phyloP scores from a whole-genome alignment of 1,140 invertebrate genomes.

The Colletes latitarsis region DNA sequence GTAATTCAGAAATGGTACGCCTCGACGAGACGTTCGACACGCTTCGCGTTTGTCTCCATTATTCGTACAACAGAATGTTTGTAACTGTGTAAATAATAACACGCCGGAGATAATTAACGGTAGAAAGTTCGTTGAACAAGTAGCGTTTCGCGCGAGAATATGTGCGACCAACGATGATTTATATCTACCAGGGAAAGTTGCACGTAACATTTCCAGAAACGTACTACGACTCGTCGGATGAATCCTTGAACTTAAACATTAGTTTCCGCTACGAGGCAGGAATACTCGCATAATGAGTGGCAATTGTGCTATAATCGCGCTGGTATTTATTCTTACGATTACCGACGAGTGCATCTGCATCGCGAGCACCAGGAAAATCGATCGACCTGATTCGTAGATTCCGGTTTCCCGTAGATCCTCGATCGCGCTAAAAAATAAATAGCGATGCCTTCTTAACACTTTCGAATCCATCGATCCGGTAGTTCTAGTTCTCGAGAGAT shows the following conservation, averaged over 20 bases:
- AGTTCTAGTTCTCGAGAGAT: too few relatives aligned
- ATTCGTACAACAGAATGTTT: conserved; percentile 1
- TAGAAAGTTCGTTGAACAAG: conserved; percentile 35
- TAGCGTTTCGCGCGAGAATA: not conserved
- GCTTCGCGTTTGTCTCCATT: not conserved
- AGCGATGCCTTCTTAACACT: too few relatives aligned
- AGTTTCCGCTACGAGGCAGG: conserved; percentile 17
- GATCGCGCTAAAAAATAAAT: not conserved
- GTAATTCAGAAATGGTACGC: not conserved
- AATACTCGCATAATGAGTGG: conserved; percentile 21
- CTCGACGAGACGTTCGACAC: not conserved
- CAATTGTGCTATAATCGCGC: conserved; percentile 38
- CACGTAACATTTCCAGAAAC: conserved; percentile 23
- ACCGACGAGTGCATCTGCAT: not conserved
- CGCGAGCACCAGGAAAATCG: conserved; percentile 46
- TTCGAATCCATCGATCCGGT: too few relatives aligned
- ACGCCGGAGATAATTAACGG: conserved; percentile 29
- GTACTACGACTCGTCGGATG: not conserved
- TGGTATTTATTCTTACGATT: conserved; percentile 35
- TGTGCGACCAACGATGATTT: conserved; percentile 30
- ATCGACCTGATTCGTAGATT: conserved; percentile 50
- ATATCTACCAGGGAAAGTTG: conserved; percentile 37
- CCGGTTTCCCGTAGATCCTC: conserved; percentile 11
- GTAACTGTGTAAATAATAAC: conserved; percentile 5
- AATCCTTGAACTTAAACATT: conserved; percentile 25